A percentile compares a stretch with the other conserved stretches of the same genome.
These are phyloP conservation scores for Catocala sponsa DNA, from an alignment of 2,888 invertebrate genomes.

Conservation along the genomic window DNA sequence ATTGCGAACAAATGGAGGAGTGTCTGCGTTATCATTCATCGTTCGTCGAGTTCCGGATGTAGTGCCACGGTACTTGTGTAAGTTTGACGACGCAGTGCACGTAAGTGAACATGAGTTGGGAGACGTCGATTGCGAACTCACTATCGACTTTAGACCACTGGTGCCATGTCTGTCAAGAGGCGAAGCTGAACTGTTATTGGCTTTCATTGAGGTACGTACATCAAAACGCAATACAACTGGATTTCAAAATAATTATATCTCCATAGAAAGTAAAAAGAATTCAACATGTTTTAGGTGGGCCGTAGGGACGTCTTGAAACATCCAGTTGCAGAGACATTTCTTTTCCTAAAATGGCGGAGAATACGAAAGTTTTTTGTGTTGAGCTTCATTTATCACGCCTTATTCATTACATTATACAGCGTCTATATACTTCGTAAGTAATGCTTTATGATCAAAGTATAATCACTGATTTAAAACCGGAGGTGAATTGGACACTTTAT, in stretches of 20 bases:
- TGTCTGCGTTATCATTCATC: constrained; percentile 94
- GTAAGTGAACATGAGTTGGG: constrained; percentile 95
- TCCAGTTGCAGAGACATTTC: constrained; percentile 94
- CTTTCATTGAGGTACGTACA: constrained; percentile 89
- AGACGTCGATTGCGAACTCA: constrained; percentile 95
- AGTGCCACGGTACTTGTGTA: constrained; percentile 90
- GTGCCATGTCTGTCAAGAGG: constrained; percentile 89
- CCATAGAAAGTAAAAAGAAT: too few species aligned
- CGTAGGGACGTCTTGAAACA: constrained; percentile 93
- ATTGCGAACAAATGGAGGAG: constrained; percentile 93
- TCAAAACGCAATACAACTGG: too few species aligned
- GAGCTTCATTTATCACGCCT: constrained; percentile 92
- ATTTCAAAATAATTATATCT: background rate
- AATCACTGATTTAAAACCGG: too few species aligned
- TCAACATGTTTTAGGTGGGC: constrained; percentile 86
- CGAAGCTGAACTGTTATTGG: constrained; percentile 91
- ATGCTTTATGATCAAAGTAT: background rate
- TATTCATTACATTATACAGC: constrained; percentile 93
- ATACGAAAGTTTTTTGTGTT: constrained; percentile 94
- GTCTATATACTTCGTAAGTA: constrained; percentile 90
- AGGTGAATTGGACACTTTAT: too few species aligned
- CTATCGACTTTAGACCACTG: constrained; percentile 87
- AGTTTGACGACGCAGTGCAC: constrained; percentile 92
- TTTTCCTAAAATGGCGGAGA: constrained; percentile 94
- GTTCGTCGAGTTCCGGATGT: constrained; percentile 95